A percentile compares a stretch with the other conserved stretches of the same genome.
Conservation (phyloP, 2,113 vertebrate genomes). For the Hippolais icterina region DNA sequence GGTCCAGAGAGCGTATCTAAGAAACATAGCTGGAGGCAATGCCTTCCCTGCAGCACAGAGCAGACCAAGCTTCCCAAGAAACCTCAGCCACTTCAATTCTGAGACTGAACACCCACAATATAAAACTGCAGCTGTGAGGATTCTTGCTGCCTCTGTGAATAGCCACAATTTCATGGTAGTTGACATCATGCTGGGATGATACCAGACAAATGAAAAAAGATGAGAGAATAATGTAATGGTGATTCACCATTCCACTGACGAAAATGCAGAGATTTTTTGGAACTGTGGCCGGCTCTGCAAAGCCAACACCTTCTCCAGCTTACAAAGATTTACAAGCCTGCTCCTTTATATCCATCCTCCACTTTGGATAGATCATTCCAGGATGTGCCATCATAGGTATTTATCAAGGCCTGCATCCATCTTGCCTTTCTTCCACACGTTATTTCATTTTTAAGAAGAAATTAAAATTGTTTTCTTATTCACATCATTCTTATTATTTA, state of each 20-base stretch:
- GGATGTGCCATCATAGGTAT: rapidly evolving
- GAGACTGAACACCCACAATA: background rate
- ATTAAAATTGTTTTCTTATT: background rate
- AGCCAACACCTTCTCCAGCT: background rate
- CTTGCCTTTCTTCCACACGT: background rate
- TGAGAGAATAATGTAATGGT: background rate
- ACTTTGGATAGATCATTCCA: background rate
- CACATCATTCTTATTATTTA: background rate
- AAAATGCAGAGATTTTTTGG: background rate
- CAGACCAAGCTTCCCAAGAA: background rate
- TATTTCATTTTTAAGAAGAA: background rate
- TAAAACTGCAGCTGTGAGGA: background rate
- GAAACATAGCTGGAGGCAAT: background rate
- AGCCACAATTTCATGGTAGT: background rate
- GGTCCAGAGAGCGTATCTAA: background rate
- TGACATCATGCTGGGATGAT: background rate
- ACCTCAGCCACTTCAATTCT: background rate
- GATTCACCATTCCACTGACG: background rate
- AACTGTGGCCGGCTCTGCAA: background rate
- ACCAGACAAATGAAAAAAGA: background rate
- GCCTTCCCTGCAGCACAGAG: background rate
- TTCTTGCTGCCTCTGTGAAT: background rate
- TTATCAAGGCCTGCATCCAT: background rate
- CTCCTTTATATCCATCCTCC: background rate
- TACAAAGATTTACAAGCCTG: background rate